These are phyloP conservation scores for Enteromius paludinosus DNA, from an alignment of 2,797 vertebrate species.

Conservation along the genomic window DNA sequence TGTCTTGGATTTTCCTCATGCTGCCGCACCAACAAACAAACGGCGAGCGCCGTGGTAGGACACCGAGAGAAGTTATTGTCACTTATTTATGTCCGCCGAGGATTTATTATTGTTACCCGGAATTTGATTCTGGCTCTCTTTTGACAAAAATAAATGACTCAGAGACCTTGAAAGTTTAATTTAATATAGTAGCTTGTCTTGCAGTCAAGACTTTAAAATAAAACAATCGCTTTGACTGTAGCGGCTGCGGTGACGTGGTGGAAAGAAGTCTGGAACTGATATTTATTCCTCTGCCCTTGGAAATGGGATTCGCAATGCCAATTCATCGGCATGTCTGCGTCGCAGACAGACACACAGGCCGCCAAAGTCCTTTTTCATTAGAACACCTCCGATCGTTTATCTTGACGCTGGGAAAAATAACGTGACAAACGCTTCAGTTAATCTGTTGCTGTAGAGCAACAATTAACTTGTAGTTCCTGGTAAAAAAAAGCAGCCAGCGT, in stretches of 20 bases:
- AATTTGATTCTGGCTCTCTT: conserved; percentile 74
- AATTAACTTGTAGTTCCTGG: conserved; percentile 41
- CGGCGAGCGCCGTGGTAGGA: conserved; percentile 64
- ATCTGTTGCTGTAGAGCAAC: conserved; percentile 31
- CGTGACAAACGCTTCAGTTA: conserved; percentile 19
- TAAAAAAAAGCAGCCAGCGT: conserved; percentile 18
- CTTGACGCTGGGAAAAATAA: conserved; percentile 64
- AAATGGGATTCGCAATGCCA: conserved; percentile 66
- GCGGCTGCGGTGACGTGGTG: conserved; percentile 64
- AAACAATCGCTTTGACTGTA: conserved; percentile 80
- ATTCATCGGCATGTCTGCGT: conserved; percentile 76
- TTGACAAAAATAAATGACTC: conserved; percentile 80
- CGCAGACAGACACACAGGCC: conserved; percentile 72
- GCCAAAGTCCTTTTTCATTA: conserved; percentile 75
- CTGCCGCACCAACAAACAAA: conserved; percentile 70
- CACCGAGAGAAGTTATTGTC: conserved; percentile 75
- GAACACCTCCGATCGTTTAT: conserved; percentile 72
- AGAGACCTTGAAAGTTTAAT: conserved; percentile 83
- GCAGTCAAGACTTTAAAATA: conserved; percentile 72
- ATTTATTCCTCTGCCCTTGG: conserved; percentile 82
- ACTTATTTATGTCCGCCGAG: conserved; percentile 73
- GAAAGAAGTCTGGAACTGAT: conserved; percentile 71
- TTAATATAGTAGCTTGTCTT: conserved; percentile 78
- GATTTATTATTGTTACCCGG: conserved; percentile 78
- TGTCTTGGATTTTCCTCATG: conserved; percentile 73